These are phyloP conservation scores for Bemisia tabaci DNA, from an alignment of 1,140 invertebrate genomes.

Conservation along the genomic window DNA sequence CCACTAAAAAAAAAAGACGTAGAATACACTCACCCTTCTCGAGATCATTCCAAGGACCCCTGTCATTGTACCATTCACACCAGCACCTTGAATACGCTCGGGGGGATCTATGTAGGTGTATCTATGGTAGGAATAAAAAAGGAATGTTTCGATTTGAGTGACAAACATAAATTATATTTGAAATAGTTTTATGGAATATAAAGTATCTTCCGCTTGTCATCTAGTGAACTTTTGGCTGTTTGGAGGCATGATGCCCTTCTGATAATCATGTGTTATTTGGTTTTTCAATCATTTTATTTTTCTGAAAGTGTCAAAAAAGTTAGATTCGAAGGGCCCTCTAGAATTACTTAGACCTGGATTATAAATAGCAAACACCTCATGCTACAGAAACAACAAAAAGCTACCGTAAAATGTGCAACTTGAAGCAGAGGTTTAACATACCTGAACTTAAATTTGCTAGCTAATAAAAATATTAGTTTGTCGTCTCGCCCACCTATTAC, in stretches of 20 bases:
- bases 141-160: not conserved
- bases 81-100: slow-evolving; percentile 49
- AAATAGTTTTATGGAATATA: too few relatives aligned
- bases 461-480: slow-evolving; percentile 42
- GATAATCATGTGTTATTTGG: not conserved
- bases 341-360: too few relatives aligned
- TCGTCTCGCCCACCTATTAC: slow-evolving; percentile 51
- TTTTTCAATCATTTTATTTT: not conserved
- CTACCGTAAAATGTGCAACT: too few relatives aligned
- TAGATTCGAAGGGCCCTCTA: too few relatives aligned
- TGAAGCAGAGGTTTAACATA: too few relatives aligned
- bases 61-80: slow-evolving; percentile 46
- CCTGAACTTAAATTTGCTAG: slow-evolving; percentile 49
- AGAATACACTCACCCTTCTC: slow-evolving; percentile 41
- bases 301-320: too few relatives aligned
- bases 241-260: not conserved
- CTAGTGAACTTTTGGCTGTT: too few relatives aligned
- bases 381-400: too few relatives aligned
- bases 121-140: slow-evolving; percentile 27
- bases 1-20: too few relatives aligned
- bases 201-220: too few relatives aligned
- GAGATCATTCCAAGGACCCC: slow-evolving; percentile 52
- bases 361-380: too few relatives aligned
- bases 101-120: slow-evolving; percentile 51
- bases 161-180: too few relatives aligned